phyloP scores from a whole-genome alignment of 2,797 vertebrate genomes.

The Melanotaenia boesemani region DNA sequence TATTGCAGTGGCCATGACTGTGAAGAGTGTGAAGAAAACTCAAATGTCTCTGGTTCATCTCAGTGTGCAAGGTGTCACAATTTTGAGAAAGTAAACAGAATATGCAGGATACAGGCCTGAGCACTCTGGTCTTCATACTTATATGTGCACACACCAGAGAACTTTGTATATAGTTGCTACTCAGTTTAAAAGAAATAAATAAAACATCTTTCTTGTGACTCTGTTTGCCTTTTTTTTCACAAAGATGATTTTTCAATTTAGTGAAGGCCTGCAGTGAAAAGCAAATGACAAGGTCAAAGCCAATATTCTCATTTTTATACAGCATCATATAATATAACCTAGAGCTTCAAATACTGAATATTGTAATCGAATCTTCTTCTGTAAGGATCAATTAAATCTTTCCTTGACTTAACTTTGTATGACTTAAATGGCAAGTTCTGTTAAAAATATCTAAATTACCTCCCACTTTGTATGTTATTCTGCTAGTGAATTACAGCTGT shows the following conservation, averaged over 20 bases:
- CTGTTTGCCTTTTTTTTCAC: neutral
- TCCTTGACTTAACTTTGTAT: neutral
- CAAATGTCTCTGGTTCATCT: no score
- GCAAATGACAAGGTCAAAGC: neutral
- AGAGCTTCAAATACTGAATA: neutral
- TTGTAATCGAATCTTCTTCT: neutral
- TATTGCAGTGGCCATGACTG: no score
- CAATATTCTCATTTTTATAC: neutral
- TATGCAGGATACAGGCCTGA: no score
- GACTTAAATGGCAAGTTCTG: neutral
- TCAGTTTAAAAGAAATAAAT: no score
- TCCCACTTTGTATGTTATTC: neutral
- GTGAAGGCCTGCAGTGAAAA: neutral
- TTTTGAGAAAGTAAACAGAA: no score
- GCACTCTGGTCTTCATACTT: no score
- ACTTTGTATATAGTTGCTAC: no score
- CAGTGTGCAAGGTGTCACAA: no score
- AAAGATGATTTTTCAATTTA: neutral
- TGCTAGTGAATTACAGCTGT: constrained; percentile 11
- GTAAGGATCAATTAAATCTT: neutral
- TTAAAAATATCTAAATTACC: neutral
- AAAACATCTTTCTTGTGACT: neutral
- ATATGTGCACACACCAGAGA: no score
- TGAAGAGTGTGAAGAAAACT: no score
- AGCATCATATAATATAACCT: neutral